phyloP scores from a whole-genome alignment of 2,888 invertebrate species.

The Drosophila mimica region DNA sequence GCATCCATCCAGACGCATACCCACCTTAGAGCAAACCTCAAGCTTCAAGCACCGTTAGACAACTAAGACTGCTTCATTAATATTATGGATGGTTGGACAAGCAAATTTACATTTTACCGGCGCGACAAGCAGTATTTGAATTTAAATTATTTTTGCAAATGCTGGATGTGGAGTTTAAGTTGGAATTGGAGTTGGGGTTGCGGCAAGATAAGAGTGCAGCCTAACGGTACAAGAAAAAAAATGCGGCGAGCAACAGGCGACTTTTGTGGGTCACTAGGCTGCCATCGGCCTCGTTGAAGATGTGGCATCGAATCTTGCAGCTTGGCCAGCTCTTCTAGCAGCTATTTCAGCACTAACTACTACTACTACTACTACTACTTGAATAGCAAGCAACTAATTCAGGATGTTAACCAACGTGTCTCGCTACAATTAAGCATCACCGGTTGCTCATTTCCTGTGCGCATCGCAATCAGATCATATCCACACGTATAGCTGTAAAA shows the following conservation, averaged over 20 bases:
- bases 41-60: slow-evolving; percentile 43
- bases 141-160: slow-evolving; percentile 49
- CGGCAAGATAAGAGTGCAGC: slow-evolving; percentile 57
- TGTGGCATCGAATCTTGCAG: slow-evolving; percentile 21
- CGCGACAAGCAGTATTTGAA: slow-evolving; percentile 52
- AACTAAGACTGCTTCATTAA: slow-evolving; percentile 66
- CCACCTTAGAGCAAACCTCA: slow-evolving; percentile 9
- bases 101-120: slow-evolving; percentile 55
- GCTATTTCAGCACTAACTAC: slow-evolving; percentile 29
- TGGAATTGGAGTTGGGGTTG: slow-evolving; percentile 13
- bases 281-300: slow-evolving; percentile 45
- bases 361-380: slow-evolving; percentile 40
- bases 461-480: slow-evolving; percentile 2
- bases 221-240: slow-evolving; percentile 63
- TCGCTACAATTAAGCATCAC: slow-evolving; percentile 58
- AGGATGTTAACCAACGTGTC: slow-evolving; percentile 74
- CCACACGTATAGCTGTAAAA: slow-evolving; percentile 1
- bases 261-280: slow-evolving; percentile 77
- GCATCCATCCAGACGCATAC: slow-evolving; percentile 28
- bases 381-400: slow-evolving; percentile 71
- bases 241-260: slow-evolving; percentile 44
- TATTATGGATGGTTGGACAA: slow-evolving; percentile 67
- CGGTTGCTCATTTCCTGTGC: slow-evolving; percentile 42
- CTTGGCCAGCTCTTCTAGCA: slow-evolving; percentile 7
- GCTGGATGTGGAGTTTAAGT: slow-evolving; percentile 31